These are phyloP conservation scores for Limosa lapponica DNA, from an alignment of 2,797 vertebrate genomes.

Conservation along the genomic window DNA sequence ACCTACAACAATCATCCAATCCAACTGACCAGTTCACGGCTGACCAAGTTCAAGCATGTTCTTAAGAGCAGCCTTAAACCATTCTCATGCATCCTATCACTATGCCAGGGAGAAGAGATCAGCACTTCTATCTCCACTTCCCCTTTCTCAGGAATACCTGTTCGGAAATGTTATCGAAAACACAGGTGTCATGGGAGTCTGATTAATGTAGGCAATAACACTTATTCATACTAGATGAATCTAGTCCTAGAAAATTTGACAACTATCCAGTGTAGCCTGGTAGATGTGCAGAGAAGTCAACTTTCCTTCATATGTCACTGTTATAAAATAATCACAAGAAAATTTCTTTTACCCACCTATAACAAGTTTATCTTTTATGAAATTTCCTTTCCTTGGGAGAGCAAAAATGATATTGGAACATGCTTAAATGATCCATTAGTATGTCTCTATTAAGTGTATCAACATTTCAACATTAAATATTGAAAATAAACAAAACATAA, in stretches of 20 bases:
- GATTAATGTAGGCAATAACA: neutral
- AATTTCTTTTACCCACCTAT: neutral
- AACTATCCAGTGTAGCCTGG: neutral
- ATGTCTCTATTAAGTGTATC: neutral
- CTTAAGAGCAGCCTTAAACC: neutral
- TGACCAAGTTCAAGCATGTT: neutral
- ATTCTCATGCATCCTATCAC: neutral
- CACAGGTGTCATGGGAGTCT: neutral
- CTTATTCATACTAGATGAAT: neutral
- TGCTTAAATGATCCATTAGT: neutral
- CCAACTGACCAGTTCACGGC: neutral
- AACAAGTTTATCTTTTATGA: neutral
- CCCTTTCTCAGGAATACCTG: neutral
- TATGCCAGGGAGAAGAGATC: neutral
- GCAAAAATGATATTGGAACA: neutral
- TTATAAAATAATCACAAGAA: neutral
- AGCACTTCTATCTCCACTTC: neutral
- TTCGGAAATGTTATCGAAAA: neutral
- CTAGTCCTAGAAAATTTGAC: neutral
- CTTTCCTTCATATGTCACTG: neutral
- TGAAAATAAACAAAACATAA: neutral
- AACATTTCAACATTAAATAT: neutral
- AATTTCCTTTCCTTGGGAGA: neutral
- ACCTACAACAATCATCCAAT: neutral
- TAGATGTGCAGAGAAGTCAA: neutral